A percentile compares a stretch with the other conserved stretches of the same genome.
phyloP scores from a whole-genome alignment of 2,113 vertebrate species.

The Glareola pratincola region DNA sequence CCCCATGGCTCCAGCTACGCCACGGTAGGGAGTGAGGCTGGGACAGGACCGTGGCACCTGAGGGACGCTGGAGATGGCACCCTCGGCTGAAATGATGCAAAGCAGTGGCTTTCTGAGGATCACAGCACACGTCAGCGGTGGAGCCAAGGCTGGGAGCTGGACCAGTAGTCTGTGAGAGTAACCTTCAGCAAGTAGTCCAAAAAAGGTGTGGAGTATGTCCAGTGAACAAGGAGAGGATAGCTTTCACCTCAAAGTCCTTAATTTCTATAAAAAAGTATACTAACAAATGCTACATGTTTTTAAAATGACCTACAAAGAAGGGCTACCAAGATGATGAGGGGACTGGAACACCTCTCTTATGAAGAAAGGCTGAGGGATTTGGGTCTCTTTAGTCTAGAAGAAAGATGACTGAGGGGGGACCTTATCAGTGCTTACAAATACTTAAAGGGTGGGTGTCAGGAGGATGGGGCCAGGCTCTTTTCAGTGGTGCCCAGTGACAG shows the following conservation, averaged over 20 bases:
- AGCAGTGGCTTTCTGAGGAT: background rate
- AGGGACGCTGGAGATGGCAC: background rate
- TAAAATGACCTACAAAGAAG: background rate
- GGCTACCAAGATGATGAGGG: too few relatives aligned
- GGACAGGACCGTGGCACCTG: fast-evolving
- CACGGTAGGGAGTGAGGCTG: background rate
- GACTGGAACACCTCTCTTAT: too few relatives aligned
- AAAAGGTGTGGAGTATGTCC: background rate
- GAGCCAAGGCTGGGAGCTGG: background rate
- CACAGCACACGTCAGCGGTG: background rate
- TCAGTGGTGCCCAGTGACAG: too few relatives aligned
- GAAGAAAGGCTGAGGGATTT: too few relatives aligned
- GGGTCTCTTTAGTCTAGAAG: too few relatives aligned
- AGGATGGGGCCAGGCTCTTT: too few relatives aligned
- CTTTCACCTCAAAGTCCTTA: background rate
- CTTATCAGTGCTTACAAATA: too few relatives aligned
- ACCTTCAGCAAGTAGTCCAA: background rate
- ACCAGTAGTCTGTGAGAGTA: background rate
- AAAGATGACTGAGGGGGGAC: too few relatives aligned
- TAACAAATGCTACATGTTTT: background rate
- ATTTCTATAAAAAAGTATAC: background rate
- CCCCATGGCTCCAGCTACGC: background rate
- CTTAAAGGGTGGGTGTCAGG: too few relatives aligned
- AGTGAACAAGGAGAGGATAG: background rate
- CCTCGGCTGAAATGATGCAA: background rate